A percentile compares a stretch with the other conserved stretches of the same genome.
Conservation (phyloP, 2,888 invertebrate genomes). For the Ptilodon capucinus region DNA sequence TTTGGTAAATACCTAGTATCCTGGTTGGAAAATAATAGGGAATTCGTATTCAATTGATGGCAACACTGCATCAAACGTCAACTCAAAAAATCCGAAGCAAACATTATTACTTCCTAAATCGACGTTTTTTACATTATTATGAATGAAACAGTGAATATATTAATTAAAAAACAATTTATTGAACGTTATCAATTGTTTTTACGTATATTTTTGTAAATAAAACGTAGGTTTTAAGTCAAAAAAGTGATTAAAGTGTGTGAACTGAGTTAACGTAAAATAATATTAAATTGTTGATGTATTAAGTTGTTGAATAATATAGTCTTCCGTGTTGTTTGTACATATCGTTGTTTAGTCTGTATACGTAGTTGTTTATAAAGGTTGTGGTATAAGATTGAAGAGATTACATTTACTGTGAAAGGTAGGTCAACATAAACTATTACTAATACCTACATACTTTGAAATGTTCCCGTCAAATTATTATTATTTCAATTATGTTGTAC, state of each 20-base stretch:
- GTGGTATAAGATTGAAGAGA: conserved; percentile 65
- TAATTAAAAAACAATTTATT: conserved; percentile 35
- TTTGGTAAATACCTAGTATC: too few relatives aligned
- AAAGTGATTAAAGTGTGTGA: conserved; percentile 33
- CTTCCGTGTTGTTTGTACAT: conserved; percentile 35
- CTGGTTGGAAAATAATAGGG: neutral
- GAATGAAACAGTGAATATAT: conserved; percentile 65
- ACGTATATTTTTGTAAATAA: conserved; percentile 20
- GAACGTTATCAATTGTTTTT: conserved; percentile 23
- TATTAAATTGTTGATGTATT: conserved; percentile 33
- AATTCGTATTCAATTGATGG: conserved; percentile 15
- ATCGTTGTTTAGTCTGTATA: conserved; percentile 41
- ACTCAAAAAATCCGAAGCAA: conserved; percentile 64
- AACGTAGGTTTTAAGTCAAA: conserved; percentile 26
- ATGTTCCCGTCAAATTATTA: neutral
- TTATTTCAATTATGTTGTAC: conserved; percentile 9
- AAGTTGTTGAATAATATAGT: conserved; percentile 36
- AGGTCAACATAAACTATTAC: conserved; percentile 30
- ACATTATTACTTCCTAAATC: conserved; percentile 48
- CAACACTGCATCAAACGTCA: conserved; percentile 61
- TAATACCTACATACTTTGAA: neutral
- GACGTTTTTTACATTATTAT: conserved; percentile 58
- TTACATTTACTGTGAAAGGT: conserved; percentile 64
- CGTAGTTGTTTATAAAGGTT: conserved; percentile 61
- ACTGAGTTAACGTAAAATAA: conserved; percentile 26